A percentile compares a stretch with the other conserved stretches of the same genome.
phyloP scores from a whole-genome alignment of 2,113 vertebrate species.

The Rhagologus leucostigma region DNA sequence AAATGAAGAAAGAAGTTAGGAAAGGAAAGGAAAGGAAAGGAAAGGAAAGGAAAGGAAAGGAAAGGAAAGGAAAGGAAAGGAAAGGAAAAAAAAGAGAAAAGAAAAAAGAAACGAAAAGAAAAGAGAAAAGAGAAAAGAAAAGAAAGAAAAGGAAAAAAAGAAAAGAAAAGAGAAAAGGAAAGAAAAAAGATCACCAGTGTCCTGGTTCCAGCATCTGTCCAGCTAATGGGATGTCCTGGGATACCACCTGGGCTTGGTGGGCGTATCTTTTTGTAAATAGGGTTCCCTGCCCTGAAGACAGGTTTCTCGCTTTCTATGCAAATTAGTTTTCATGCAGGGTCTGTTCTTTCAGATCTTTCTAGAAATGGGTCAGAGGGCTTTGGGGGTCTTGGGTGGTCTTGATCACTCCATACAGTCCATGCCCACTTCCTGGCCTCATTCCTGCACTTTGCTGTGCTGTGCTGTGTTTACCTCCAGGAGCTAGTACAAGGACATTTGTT shows the following conservation, averaged over 20 bases:
- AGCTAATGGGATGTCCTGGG: too few species aligned
- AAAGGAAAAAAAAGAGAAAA: background rate
- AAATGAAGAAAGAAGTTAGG: background rate
- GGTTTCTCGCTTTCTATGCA: background rate
- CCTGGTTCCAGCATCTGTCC: background rate
- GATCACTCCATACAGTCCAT: background rate
- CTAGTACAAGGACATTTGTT: background rate
- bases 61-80: background rate
- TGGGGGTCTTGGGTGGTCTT: background rate
- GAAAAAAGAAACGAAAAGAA: too few species aligned
- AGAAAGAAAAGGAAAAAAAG: too few species aligned
- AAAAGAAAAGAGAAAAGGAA: too few species aligned
- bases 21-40: too few species aligned
- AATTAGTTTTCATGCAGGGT: background rate
- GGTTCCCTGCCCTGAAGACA: background rate
- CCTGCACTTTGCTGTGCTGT: background rate
- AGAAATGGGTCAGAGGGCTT: background rate
- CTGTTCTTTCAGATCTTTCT: background rate
- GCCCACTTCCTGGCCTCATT: background rate
- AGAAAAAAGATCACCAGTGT: background rate
- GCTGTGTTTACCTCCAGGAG: background rate
- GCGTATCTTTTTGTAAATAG: background rate
- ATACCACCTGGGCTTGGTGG: background rate
- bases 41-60: too few species aligned
- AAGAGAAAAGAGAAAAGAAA: too few species aligned